These are phyloP conservation scores for Nemapogon koenigi DNA, from an alignment of 2,888 invertebrate species.

Conservation along the genomic window DNA sequence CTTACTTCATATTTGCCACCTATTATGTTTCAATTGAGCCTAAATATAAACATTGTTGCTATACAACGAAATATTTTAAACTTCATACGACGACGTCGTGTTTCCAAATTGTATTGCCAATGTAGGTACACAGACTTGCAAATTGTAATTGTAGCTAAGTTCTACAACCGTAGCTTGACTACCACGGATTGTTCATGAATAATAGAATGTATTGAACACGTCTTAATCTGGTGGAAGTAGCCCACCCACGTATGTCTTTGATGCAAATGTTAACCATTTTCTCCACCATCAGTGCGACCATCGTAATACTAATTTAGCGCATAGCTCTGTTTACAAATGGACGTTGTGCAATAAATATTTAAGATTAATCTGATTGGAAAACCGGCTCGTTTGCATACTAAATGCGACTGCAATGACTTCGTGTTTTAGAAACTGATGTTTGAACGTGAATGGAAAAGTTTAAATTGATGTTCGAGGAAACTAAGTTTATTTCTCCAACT, in stretches of 20 bases:
- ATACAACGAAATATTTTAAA: no score
- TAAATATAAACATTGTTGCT: no score
- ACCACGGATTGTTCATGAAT: no score
- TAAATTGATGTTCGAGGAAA: constrained; percentile 4
- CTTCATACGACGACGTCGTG: no score
- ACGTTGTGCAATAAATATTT: constrained; percentile 63
- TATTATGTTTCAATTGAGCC: no score
- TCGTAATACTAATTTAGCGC: constrained; percentile 58
- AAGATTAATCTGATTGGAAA: constrained; percentile 58
- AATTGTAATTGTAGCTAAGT: no score
- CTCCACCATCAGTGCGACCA: constrained; percentile 52
- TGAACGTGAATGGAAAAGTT: constrained; percentile 6
- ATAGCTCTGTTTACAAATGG: constrained; percentile 43
- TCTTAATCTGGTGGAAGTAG: constrained; percentile 44
- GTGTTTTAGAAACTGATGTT: constrained; percentile 7
- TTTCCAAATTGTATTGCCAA: no score
- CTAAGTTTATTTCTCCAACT: no score
- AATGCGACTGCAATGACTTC: constrained; percentile 22
- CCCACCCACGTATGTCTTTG: constrained; percentile 51
- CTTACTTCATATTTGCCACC: no score
- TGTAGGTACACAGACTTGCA: no score
- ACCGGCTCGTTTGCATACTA: constrained; percentile 53
- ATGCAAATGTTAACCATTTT: constrained; percentile 43
- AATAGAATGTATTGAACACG: constrained; percentile 39
- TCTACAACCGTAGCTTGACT: no score